phyloP scores from a whole-genome alignment of 2,113 vertebrate species.

The Pelecanus crispus region DNA sequence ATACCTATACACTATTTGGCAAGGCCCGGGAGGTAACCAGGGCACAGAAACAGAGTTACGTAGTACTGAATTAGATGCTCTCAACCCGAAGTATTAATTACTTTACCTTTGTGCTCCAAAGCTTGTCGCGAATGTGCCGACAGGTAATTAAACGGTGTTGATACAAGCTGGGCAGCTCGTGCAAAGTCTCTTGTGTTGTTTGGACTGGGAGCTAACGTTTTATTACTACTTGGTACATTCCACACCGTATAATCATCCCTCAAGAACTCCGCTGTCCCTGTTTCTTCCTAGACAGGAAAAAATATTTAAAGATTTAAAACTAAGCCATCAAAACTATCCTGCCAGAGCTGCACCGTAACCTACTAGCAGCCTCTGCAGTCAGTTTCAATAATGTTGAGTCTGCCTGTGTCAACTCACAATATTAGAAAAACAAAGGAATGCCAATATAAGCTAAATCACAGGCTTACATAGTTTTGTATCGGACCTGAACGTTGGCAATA shows the following conservation, averaged over 20 bases:
- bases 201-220: constrained; percentile 80
- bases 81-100: neutral
- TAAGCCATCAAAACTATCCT: neutral
- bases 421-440: neutral
- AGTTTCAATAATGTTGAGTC: neutral
- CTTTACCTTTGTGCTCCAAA: constrained; percentile 72
- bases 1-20: neutral
- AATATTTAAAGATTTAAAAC: neutral
- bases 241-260: constrained; percentile 82
- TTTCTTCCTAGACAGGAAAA: constrained; percentile 68
- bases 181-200: constrained; percentile 84
- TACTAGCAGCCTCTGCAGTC: neutral
- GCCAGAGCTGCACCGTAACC: neutral
- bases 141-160: constrained; percentile 80
- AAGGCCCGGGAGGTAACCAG: neutral
- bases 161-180: constrained; percentile 76
- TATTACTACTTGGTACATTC: constrained; percentile 72
- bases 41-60: neutral
- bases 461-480: neutral
- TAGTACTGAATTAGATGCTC: neutral
- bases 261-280: constrained; percentile 53
- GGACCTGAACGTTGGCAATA: neutral
- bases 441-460: neutral
- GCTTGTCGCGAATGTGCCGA: neutral
- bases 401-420: fast-evolving